Percentiles rank a stretch among this genome's conserved stretches.
Conservation (phyloP, 2,888 invertebrate species). For the Ganaspis brasiliensis region DNA sequence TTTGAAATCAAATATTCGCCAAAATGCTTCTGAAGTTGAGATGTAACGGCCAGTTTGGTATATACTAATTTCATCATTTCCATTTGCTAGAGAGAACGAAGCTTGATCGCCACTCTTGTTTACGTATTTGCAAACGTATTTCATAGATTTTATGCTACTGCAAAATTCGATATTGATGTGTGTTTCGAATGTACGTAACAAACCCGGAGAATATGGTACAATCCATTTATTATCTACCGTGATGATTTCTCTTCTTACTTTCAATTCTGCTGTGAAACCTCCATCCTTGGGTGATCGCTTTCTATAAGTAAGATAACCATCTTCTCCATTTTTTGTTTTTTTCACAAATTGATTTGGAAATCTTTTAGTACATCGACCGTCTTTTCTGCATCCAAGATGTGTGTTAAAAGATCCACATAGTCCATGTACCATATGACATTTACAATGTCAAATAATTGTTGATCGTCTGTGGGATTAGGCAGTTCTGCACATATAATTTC, state of each 20-base stretch:
- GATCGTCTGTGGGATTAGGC: conserved; percentile 69
- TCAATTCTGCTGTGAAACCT: conserved; percentile 37
- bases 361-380: conserved; percentile 74
- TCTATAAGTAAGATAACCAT: conserved; percentile 75
- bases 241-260: too few relatives aligned
- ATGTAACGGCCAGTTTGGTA: too few relatives aligned
- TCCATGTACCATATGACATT: conserved; percentile 71
- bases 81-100: too few relatives aligned
- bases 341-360: conserved; percentile 68
- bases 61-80: too few relatives aligned
- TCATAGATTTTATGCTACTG: too few relatives aligned
- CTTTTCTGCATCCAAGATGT: conserved; percentile 75
- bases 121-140: too few relatives aligned
- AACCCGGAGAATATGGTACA: too few relatives aligned
- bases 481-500: conserved; percentile 74
- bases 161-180: too few relatives aligned
- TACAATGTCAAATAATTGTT: conserved; percentile 63
- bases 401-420: conserved; percentile 73
- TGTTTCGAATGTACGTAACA: too few relatives aligned
- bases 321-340: conserved; percentile 66
- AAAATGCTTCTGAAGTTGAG: not conserved
- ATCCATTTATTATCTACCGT: too few relatives aligned
- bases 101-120: too few relatives aligned
- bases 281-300: conserved; percentile 59
- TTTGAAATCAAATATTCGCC: too few relatives aligned